Percentiles rank a stretch among this genome's conserved stretches.
phyloP scores from a whole-genome alignment of 1,140 invertebrate species.

The honey bee (Apis mellifera) region DNA sequence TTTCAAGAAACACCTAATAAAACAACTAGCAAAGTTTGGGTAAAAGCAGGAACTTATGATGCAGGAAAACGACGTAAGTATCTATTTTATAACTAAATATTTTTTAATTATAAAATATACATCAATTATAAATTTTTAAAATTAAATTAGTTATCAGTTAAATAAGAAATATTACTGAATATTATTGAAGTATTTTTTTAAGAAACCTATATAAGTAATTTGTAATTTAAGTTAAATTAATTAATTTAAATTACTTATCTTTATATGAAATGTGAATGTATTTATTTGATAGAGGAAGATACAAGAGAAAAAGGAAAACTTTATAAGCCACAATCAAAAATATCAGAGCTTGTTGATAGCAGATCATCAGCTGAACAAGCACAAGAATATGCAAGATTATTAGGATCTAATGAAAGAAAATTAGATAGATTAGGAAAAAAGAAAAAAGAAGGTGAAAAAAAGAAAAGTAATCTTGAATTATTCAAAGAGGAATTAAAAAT shows the following conservation, averaged over 20 bases:
- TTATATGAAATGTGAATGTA: background rate
- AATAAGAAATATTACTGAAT: no score
- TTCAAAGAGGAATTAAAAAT: slow-evolving; percentile 98
- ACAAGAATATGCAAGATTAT: slow-evolving; percentile 88
- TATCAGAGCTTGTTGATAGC: slow-evolving; percentile 82
- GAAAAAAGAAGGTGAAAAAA: slow-evolving; percentile 93
- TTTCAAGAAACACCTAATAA: slow-evolving; percentile 95
- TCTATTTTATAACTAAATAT: slow-evolving; percentile 25
- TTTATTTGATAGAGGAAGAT: slow-evolving; percentile 87
- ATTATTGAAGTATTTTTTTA: background rate
- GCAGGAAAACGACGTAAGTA: slow-evolving; percentile 93
- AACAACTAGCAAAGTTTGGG: slow-evolving; percentile 93
- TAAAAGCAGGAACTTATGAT: slow-evolving; percentile 98
- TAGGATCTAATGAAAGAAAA: slow-evolving; percentile 84
- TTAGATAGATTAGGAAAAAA: slow-evolving; percentile 88
- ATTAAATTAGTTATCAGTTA: background rate
- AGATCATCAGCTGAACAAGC: slow-evolving; percentile 83
- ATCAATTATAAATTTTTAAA: slow-evolving; percentile 19
- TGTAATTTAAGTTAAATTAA: background rate
- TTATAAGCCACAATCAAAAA: slow-evolving; percentile 95
- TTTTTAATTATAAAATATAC: background rate
- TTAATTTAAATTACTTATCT: no score
- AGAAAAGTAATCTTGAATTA: slow-evolving; percentile 97
- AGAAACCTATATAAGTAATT: slow-evolving; percentile 7
- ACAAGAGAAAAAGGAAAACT: slow-evolving; percentile 94